A percentile compares a stretch with the other conserved stretches of the same genome.
Evolutionary conservation across 1,140 invertebrate species (phyloP).

Genomic region (Eciton burchellii): DNA sequence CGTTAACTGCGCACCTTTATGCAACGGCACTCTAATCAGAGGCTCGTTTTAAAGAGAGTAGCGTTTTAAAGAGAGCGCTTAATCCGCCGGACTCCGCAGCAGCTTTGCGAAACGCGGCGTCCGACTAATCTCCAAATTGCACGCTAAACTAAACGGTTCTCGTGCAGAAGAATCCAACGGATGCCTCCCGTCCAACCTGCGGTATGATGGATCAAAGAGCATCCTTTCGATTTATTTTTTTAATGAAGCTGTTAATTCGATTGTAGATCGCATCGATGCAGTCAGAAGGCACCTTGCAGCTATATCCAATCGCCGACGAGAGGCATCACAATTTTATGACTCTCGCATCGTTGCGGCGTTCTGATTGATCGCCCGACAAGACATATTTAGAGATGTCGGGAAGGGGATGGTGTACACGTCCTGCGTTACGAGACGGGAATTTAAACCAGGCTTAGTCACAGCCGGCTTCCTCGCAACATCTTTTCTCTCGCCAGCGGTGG

Average conservation of each 20-base stretch:
- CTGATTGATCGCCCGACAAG: conserved; percentile 28
- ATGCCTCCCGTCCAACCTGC: background rate
- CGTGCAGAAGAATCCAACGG: background rate
- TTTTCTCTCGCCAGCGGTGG: conserved; percentile 37
- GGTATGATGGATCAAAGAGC: background rate
- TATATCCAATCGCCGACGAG: conserved; percentile 7
- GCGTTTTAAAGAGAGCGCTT: background rate
- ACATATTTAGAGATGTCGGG: conserved; percentile 27
- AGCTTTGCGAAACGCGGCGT: background rate
- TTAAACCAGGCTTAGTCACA: conserved; percentile 57
- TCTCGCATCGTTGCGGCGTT: background rate
- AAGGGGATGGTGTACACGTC: conserved; percentile 31
- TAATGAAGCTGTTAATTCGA: background rate
- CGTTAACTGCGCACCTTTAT: background rate
- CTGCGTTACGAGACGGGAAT: conserved; percentile 29
- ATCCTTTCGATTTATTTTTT: background rate
- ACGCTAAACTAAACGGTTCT: too few relatives aligned
- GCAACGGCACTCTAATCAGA: conserved; percentile 31
- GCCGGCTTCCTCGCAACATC: conserved; percentile 34
- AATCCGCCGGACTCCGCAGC: background rate
- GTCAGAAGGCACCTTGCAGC: background rate
- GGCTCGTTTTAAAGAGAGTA: background rate
- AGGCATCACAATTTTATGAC: conserved; percentile 10
- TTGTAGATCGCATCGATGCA: background rate
- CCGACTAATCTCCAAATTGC: conserved; percentile 1